phyloP scores from a whole-genome alignment of 2,113 vertebrate genomes.

The Callionymus lyra region DNA sequence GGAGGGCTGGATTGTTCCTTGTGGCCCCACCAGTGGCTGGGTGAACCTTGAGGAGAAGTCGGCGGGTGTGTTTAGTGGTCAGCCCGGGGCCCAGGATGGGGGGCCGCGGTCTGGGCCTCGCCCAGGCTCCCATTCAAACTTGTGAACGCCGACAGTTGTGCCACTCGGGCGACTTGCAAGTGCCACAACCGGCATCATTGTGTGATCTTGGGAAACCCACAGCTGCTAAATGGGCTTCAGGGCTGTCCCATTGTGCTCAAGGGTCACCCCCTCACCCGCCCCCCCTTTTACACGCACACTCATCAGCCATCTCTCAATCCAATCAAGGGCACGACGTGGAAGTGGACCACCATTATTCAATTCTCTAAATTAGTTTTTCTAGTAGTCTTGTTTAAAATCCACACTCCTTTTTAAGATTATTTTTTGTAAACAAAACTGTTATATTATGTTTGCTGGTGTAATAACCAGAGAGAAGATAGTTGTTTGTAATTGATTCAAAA shows the following conservation, averaged over 20 bases:
- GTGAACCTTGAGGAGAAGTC: slow-evolving; percentile 44
- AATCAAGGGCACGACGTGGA: slow-evolving; percentile 46
- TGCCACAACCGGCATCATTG: slow-evolving; percentile 70
- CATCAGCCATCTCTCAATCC: slow-evolving; percentile 42
- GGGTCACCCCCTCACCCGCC: slow-evolving; percentile 59
- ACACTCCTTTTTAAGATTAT: slow-evolving; percentile 2
- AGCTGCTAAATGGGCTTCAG: slow-evolving; percentile 74
- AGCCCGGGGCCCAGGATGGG: slow-evolving; percentile 52
- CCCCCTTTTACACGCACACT: slow-evolving; percentile 41
- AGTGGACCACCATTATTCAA: slow-evolving; percentile 32
- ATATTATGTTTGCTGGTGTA: no score
- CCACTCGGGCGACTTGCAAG: slow-evolving; percentile 62
- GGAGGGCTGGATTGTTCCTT: slow-evolving; percentile 30
- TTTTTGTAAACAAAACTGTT: slow-evolving; percentile 1
- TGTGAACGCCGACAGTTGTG: slow-evolving; percentile 65
- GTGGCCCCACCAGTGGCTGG: slow-evolving; percentile 55
- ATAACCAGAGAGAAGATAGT: no score
- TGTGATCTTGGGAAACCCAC: slow-evolving; percentile 74
- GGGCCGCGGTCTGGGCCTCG: slow-evolving; percentile 34
- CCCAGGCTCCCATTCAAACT: slow-evolving; percentile 64
- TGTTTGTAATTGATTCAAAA: no score
- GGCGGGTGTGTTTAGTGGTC: slow-evolving; percentile 59
- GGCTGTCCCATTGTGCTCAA: slow-evolving; percentile 58
- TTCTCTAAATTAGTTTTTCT: slow-evolving; percentile 39
- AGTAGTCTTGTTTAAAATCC: slow-evolving; percentile 22